These are phyloP conservation scores for Heliconius charithonia DNA, from an alignment of 2,888 invertebrate genomes.

Conservation along the genomic window DNA sequence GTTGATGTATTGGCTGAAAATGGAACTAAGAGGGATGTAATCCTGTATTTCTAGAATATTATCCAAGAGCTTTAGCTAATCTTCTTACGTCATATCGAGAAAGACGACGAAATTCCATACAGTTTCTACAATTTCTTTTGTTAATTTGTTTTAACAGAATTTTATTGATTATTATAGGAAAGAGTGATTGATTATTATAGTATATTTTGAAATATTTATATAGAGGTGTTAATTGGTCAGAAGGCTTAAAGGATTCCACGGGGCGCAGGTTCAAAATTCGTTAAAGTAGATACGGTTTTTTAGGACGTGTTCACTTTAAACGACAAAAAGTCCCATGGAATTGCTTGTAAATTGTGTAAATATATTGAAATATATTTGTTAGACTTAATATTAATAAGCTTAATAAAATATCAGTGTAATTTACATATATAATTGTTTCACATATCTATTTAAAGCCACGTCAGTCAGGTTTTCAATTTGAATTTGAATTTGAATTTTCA, in stretches of 20 bases:
- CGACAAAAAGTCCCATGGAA: rapidly evolving
- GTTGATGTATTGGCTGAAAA: no score
- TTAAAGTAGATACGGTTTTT: no score
- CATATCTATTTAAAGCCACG: not conserved
- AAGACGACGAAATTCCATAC: not conserved
- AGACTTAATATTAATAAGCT: not conserved
- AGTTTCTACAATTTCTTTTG: not conserved
- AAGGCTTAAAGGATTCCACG: not conserved
- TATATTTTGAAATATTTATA: not conserved
- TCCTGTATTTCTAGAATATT: not conserved
- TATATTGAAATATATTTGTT: not conserved
- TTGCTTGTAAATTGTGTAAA: not conserved
- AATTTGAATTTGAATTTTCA: no score
- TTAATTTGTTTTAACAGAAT: not conserved
- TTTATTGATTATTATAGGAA: not conserved
- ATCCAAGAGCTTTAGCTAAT: not conserved
- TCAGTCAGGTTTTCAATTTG: no score
- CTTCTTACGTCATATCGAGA: not conserved
- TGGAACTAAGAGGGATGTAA: not conserved
- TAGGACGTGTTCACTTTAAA: not conserved
- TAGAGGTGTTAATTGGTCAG: not conserved
- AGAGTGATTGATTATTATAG: not conserved
- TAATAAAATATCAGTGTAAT: not conserved
- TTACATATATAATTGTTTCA: not conserved
- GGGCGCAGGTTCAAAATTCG: no score